A percentile compares a stretch with the other conserved stretches of the same genome.
These are phyloP conservation scores for Andrena trimmerana DNA, from an alignment of 2,888 invertebrate genomes.

Conservation along the genomic window DNA sequence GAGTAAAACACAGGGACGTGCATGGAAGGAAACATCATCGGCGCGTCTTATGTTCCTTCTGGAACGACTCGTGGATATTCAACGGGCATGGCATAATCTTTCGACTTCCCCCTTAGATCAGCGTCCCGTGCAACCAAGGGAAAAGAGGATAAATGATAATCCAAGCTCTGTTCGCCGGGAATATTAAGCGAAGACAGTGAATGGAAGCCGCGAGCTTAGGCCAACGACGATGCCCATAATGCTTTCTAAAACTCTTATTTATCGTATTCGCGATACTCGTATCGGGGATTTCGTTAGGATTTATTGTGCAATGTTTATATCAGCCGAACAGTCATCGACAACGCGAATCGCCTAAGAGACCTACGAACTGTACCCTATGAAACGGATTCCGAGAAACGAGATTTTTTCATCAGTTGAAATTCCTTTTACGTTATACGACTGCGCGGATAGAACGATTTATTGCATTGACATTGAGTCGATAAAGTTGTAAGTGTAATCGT, in stretches of 20 bases:
- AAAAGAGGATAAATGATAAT: constrained; percentile 34
- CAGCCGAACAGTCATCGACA: constrained; percentile 12
- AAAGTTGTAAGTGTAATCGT: not conserved
- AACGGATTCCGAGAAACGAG: not conserved
- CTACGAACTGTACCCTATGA: not conserved
- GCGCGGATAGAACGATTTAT: not conserved
- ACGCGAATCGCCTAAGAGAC: not conserved
- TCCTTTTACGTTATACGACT: not conserved
- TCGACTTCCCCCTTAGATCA: constrained; percentile 24
- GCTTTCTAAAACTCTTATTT: constrained; percentile 55
- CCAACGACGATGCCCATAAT: constrained; percentile 34
- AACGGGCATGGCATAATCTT: constrained; percentile 5
- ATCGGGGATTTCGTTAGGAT: constrained; percentile 30
- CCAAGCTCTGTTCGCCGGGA: constrained; percentile 21
- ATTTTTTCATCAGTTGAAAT: not conserved
- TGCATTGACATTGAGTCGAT: not conserved
- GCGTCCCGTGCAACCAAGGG: not conserved
- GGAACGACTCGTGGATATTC: constrained; percentile 34
- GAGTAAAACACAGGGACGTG: constrained; percentile 14
- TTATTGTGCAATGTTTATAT: constrained; percentile 24
- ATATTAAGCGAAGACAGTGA: constrained; percentile 42
- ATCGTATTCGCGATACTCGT: constrained; percentile 23
- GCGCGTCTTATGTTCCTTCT: constrained; percentile 1
- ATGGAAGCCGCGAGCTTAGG: constrained; percentile 24
- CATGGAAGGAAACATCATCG: constrained; percentile 26